Evolutionary conservation across 2,888 invertebrate species (phyloP).

Genomic region (Xestia rhomboidea): DNA sequence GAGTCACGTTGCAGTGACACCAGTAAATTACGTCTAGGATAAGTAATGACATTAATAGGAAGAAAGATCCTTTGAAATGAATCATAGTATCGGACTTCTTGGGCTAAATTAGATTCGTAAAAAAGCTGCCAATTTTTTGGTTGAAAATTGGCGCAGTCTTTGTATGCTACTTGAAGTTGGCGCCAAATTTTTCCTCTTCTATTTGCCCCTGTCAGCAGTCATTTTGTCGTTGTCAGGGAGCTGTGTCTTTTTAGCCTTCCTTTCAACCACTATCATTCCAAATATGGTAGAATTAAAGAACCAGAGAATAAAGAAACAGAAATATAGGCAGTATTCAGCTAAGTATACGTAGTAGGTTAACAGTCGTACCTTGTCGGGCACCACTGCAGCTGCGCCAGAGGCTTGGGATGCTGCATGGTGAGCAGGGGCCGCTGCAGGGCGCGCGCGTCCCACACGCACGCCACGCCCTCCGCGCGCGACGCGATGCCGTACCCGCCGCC

Average conservation of each 20-base stretch:
- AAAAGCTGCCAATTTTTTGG: neutral
- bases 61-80: constrained; percentile 4
- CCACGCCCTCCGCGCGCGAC: constrained; percentile 95
- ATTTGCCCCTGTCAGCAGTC: no score
- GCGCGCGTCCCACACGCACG: constrained; percentile 97
- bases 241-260: neutral
- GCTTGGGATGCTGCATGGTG: constrained; percentile 92
- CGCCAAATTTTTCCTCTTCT: neutral
- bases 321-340: neutral
- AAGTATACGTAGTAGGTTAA: neutral
- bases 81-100: neutral
- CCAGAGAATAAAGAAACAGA: neutral
- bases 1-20: constrained; percentile 95
- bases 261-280: neutral
- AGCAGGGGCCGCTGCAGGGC: constrained; percentile 96
- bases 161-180: neutral
- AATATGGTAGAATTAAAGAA: neutral
- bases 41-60: neutral
- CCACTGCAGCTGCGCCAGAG: constrained; percentile 95
- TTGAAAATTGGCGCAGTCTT: neutral
- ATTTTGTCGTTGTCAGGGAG: neutral
- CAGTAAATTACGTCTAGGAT: constrained; percentile 92
- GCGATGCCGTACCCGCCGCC: constrained; percentile 95
- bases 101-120: neutral
- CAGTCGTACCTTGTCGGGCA: constrained; percentile 92